Base-by-base conservation (phyloP, 2,888 invertebrate genomes). In the Odontothrips loti region DNA sequence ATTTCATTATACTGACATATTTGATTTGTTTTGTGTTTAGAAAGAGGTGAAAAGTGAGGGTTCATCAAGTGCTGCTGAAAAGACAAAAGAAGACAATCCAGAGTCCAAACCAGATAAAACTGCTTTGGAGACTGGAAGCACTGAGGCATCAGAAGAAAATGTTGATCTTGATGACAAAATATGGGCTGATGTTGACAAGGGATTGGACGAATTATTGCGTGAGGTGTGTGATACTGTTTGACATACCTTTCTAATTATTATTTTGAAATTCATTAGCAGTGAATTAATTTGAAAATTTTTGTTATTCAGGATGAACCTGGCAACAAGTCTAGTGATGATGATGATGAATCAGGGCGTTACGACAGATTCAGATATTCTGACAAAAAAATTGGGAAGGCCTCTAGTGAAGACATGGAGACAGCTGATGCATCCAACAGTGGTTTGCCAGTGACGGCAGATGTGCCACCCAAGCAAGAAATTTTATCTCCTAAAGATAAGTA, bases 121-220 rank as follows among this genome's bases (percentile, higher is more conserved):
- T 34, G 80, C 79, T 48, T 78, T 11, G 81, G 47, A 85, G 84
- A 79, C 83, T 83, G 82, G 84, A 17, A 83, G 84, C 27, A 85
- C 51, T 82, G 84, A 84, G n/a, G 87, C 87, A 47, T 89, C 88
- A n/a, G 88, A 88, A 47, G 91, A 89, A 63, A 86, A 87, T 47
- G 85, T 86, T 17, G 87, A 88, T 48, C 90, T 88, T 82, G 92
- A 92, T 84, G 93, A 93, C 84, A 93, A 94, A 85, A 85, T 93
- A 81, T 94, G 94, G 94, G 94, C 93, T 47, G 94, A 94, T 86
- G 94, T 94, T 48, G 94, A 94, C 86, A 94, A 94, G 86, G 94
- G 94, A 86, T 89, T 95, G 82, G 94, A 94, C 9, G 94, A 94
- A 85, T 89, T 95, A 81, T 88, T 95, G 58, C 90, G 93, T 20